A percentile compares a stretch with the other conserved stretches of the same genome.
These are phyloP conservation scores for Crepidodera aurea DNA, from an alignment of 2,888 invertebrate genomes.

Conservation along the genomic window DNA sequence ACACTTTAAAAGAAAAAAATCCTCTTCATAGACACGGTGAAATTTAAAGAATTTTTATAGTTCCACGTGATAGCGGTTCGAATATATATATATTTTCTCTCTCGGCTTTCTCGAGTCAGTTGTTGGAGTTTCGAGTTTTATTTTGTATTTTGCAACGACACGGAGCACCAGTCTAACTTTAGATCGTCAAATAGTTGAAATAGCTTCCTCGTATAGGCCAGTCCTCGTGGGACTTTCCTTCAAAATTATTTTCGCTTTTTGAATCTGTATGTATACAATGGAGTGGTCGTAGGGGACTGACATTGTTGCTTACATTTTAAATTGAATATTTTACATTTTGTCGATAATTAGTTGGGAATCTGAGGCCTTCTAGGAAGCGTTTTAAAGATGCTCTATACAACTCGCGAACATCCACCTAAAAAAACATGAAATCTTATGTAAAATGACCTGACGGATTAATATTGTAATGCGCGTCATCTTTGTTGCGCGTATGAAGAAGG, in stretches of 20 bases:
- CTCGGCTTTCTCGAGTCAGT: slow-evolving; percentile 18
- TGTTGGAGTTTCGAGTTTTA: slow-evolving; percentile 4
- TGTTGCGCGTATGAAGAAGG: too few species aligned
- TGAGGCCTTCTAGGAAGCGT: too few species aligned
- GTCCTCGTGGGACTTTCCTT: background rate
- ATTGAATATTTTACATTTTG: too few species aligned
- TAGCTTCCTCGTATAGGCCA: slow-evolving; percentile 30
- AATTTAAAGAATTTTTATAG: slow-evolving; percentile 22
- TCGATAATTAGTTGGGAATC: too few species aligned
- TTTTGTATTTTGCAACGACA: slow-evolving; percentile 27
- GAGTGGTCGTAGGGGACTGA: too few species aligned
- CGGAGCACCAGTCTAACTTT: slow-evolving; percentile 23
- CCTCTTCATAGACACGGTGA: slow-evolving; percentile 8
- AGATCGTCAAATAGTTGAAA: slow-evolving; percentile 29
- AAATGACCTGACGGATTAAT: too few species aligned
- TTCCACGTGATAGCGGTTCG: slow-evolving; percentile 14
- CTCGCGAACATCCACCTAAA: too few species aligned
- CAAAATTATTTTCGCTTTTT: background rate
- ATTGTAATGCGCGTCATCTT: too few species aligned
- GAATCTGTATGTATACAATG: background rate
- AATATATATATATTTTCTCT: slow-evolving; percentile 16
- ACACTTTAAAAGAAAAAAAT: background rate
- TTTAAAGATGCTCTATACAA: too few species aligned
- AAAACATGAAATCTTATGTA: too few species aligned
- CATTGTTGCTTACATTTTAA: too few species aligned